These are phyloP conservation scores for Ochotona curzoniae DNA, from an alignment of 2,113 vertebrate species.

Conservation along the genomic window DNA sequence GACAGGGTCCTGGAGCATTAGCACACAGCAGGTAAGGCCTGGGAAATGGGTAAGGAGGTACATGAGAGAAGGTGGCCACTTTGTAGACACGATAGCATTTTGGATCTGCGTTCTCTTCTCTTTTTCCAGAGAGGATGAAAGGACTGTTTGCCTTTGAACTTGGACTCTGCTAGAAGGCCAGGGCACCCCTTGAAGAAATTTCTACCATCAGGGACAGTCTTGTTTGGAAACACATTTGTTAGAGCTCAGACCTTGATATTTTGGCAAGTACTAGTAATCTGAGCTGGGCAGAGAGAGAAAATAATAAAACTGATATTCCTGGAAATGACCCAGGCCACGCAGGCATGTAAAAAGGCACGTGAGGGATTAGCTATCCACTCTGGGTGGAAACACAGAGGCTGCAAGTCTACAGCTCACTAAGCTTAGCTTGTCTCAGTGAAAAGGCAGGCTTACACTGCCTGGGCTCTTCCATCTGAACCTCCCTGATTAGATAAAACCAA, in stretches of 20 bases:
- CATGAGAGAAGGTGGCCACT: neutral
- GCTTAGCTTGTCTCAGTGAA: slow-evolving; percentile 18
- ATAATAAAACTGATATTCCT: slow-evolving; percentile 42
- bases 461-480: neutral
- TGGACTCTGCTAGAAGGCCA: neutral
- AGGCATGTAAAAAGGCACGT: neutral
- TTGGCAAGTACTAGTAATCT: slow-evolving; percentile 25
- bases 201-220: neutral
- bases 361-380: neutral
- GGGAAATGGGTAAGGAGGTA: neutral
- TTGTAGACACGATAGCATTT: neutral
- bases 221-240: slow-evolving; percentile 26
- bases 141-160: slow-evolving; percentile 10
- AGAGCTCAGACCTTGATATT: slow-evolving; percentile 30
- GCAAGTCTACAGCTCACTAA: slow-evolving; percentile 31
- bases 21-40: neutral
- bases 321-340: slow-evolving; percentile 20
- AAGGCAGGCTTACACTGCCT: neutral
- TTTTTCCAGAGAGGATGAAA: neutral
- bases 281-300: slow-evolving; percentile 3
- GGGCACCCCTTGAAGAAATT: neutral
- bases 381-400: slow-evolving; percentile 15
- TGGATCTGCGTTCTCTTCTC: neutral
- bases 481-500: slow-evolving; percentile 44
- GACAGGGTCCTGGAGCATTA: neutral